Evolutionary conservation across 2,888 invertebrate genomes (phyloP).

Genomic region (Selenia dentaria): DNA sequence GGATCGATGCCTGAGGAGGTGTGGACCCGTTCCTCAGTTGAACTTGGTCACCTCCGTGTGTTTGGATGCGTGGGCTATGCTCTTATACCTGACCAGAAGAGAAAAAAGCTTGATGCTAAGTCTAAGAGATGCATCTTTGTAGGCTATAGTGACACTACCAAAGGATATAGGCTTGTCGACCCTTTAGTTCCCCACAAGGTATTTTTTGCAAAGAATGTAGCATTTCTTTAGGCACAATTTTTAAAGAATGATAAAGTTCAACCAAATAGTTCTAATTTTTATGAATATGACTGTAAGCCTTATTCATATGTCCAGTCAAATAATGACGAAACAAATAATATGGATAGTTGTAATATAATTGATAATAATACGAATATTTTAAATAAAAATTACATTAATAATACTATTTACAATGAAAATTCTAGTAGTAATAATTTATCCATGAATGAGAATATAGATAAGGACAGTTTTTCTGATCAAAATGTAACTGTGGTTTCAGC

Average conservation of each 20-base stretch:
- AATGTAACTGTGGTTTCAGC: background rate
- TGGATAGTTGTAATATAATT: no score
- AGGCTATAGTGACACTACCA: constrained; percentile 1
- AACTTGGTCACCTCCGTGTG: constrained; percentile 1
- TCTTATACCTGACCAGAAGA: background rate
- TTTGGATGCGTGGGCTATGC: constrained; percentile 2
- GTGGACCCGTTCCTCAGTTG: background rate
- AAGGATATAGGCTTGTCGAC: constrained; percentile 2
- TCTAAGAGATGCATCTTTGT: constrained; percentile 2
- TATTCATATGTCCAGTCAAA: no score
- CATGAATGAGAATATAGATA: no score
- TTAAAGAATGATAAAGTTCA: background rate
- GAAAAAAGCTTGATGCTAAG: constrained; percentile 3
- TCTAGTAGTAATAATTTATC: no score
- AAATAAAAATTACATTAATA: background rate
- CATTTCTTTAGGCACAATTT: constrained; percentile 1
- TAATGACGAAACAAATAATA: no score
- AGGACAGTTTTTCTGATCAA: no score
- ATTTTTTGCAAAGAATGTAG: background rate
- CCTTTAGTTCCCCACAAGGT: background rate
- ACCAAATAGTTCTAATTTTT: background rate
- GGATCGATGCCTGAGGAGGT: constrained; percentile 3
- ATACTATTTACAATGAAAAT: background rate
- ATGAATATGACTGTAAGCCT: background rate
- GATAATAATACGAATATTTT: background rate